These are phyloP conservation scores for Dasyurus viverrinus DNA, from an alignment of 2,113 vertebrate genomes.

Conservation along the genomic window DNA sequence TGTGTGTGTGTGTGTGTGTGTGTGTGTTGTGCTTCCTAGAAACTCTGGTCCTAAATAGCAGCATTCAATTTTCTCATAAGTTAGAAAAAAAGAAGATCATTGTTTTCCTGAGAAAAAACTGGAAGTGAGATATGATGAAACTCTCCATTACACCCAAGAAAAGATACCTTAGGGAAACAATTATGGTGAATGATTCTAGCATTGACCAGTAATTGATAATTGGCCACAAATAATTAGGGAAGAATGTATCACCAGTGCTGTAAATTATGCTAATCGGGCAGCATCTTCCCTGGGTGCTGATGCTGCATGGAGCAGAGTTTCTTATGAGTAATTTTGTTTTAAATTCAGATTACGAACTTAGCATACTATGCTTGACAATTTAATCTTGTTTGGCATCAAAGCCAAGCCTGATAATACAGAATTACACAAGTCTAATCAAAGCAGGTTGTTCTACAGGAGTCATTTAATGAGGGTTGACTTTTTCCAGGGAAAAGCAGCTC, in stretches of 20 bases:
- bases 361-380: constrained; percentile 83
- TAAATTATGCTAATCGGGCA: constrained; percentile 81
- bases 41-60: constrained; percentile 47
- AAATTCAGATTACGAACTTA: constrained; percentile 83
- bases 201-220: constrained; percentile 85
- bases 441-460: constrained; percentile 78
- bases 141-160: constrained; percentile 67
- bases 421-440: constrained; percentile 85
- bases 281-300: constrained; percentile 74
- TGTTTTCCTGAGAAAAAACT: constrained; percentile 65
- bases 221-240: constrained; percentile 83
- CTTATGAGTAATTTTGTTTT: constrained; percentile 80
- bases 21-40: constrained; percentile 32
- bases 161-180: constrained; percentile 78
- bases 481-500: constrained; percentile 76
- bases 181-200: constrained; percentile 80
- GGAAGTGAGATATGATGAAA: constrained; percentile 44
- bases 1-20: no score
- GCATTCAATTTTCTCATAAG: constrained; percentile 50
- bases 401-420: constrained; percentile 82
- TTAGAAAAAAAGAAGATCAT: constrained; percentile 63
- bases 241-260: constrained; percentile 65
- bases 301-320: constrained; percentile 60
- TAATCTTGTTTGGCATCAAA: constrained; percentile 86
- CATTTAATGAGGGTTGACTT: constrained; percentile 74